These are phyloP conservation scores for Lasioglossum marginatum DNA, from an alignment of 2,888 invertebrate genomes.

Conservation along the genomic window DNA sequence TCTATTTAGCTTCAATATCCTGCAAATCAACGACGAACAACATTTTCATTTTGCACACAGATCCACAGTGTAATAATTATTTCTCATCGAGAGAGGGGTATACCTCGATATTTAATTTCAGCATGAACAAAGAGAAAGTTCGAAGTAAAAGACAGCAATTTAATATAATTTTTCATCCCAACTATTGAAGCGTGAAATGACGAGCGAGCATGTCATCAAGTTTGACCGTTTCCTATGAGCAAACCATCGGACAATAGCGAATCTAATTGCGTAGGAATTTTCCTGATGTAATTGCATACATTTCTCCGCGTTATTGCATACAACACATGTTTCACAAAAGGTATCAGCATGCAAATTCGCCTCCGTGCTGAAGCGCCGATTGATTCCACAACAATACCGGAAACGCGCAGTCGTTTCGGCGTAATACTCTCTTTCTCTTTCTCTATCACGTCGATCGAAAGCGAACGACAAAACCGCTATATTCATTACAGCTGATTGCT, in stretches of 20 bases:
- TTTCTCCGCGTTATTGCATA: conserved; percentile 24
- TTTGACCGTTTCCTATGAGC: neutral
- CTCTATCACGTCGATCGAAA: neutral
- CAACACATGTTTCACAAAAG: neutral
- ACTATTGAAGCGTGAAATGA: neutral
- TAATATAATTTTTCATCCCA: neutral
- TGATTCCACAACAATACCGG: neutral
- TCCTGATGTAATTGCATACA: conserved; percentile 48
- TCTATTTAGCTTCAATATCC: too few species aligned
- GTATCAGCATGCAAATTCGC: conserved; percentile 5
- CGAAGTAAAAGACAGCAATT: neutral
- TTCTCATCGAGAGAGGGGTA: too few species aligned
- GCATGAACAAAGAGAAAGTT: neutral
- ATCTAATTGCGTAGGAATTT: conserved; percentile 36
- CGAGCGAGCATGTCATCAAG: neutral
- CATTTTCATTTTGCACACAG: neutral
- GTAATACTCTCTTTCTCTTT: neutral
- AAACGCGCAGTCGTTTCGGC: neutral
- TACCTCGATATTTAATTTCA: neutral
- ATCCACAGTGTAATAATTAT: neutral
- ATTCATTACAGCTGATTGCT: conserved; percentile 9
- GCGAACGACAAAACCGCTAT: neutral
- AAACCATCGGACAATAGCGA: conserved; percentile 24
- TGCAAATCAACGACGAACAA: too few species aligned
- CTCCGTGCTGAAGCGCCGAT: neutral